Evolutionary conservation across 2,888 invertebrate genomes (phyloP).

Genomic region (Auanema freiburgensis): DNA sequence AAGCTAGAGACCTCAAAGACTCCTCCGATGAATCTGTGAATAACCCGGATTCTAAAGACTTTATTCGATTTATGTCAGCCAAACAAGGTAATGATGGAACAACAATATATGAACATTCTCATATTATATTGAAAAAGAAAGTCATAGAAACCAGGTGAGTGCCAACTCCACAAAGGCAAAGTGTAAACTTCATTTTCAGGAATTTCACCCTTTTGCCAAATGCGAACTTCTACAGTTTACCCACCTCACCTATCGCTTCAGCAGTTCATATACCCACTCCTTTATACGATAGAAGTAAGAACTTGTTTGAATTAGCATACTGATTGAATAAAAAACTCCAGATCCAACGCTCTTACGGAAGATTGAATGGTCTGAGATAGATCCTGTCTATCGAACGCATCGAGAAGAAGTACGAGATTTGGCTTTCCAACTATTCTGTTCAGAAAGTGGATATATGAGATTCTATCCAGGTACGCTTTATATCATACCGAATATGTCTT

Average conservation of each 20-base stretch:
- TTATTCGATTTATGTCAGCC: conserved; percentile 55
- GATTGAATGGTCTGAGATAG: conserved; percentile 84
- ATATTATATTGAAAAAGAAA: conserved; percentile 25
- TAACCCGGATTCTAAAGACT: conserved; percentile 51
- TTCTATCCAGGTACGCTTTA: conserved; percentile 82
- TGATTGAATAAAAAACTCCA: conserved; percentile 50
- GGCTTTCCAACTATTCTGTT: conserved; percentile 94
- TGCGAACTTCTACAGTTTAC: conserved; percentile 60
- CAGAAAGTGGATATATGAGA: conserved; percentile 85
- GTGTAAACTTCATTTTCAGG: conserved; percentile 12
- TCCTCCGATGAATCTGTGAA: conserved; percentile 46
- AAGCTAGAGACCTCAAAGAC: conserved; percentile 39
- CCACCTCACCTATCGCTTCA: conserved; percentile 57
- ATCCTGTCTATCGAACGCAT: conserved; percentile 71
- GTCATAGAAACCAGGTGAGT: conserved; percentile 33
- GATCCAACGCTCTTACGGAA: conserved; percentile 84
- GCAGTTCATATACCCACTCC: conserved; percentile 70
- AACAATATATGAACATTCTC: conserved; percentile 41
- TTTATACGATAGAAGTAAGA: conserved; percentile 67
- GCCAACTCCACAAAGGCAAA: not conserved
- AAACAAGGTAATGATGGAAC: conserved; percentile 46
- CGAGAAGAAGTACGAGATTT: conserved; percentile 61
- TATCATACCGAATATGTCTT: no score
- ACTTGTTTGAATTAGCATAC: conserved; percentile 1
- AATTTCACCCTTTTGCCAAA: conserved; percentile 50